Conservation (phyloP, 2,113 vertebrate species). For the Corythornis madagascariensis region DNA sequence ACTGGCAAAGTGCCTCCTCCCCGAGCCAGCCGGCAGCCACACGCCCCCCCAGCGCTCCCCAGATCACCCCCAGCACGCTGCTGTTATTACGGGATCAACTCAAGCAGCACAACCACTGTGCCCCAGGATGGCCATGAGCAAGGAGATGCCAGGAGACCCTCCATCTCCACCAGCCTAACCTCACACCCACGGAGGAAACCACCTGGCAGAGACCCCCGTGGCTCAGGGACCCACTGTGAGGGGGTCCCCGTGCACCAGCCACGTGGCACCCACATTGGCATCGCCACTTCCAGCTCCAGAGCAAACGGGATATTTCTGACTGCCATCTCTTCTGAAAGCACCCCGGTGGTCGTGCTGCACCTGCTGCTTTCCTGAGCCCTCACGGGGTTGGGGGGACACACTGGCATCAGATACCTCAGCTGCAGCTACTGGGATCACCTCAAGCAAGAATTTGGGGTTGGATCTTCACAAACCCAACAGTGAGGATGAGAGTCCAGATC, state of each 20-base stretch:
- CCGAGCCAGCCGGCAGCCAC: background rate
- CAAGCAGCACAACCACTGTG: rapidly evolving
- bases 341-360: background rate
- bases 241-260: background rate
- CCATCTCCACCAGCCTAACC: background rate
- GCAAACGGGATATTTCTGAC: background rate
- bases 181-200: rapidly evolving
- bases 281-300: rapidly evolving
- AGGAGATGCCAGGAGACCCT: background rate
- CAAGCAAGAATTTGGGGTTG: background rate
- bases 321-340: background rate
- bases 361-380: slow-evolving; percentile 19
- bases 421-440: rapidly evolving
- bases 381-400: background rate
- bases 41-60: background rate
- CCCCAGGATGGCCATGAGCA: rapidly evolving
- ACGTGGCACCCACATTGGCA: rapidly evolving
- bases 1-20: background rate
- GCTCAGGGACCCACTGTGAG: rapidly evolving
- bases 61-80: rapidly evolving
- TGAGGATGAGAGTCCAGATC: background rate
- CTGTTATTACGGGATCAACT: rapidly evolving
- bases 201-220: rapidly evolving
- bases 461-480: too few relatives aligned
- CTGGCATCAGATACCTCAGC: background rate